A percentile compares a stretch with the other conserved stretches of the same genome.
Evolutionary conservation across 2,797 vertebrate species (phyloP).

Genomic region (Hippopotamyrus pictus): DNA sequence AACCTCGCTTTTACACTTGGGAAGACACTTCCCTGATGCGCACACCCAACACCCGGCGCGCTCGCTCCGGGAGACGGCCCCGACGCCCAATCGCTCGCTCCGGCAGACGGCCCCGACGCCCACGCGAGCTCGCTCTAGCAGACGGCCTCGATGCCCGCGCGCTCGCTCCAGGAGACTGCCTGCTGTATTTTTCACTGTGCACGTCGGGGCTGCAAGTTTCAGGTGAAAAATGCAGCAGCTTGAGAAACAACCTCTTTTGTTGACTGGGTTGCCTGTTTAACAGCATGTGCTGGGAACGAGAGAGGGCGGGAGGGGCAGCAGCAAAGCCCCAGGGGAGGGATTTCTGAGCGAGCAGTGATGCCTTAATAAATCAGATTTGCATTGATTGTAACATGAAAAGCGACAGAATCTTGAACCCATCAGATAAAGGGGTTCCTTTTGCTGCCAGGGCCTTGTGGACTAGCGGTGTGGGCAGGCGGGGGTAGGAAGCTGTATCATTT

Average conservation of each 20-base stretch:
- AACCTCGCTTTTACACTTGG: too few species aligned
- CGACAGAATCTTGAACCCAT: not conserved
- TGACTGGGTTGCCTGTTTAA: too few species aligned
- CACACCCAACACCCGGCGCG: too few species aligned
- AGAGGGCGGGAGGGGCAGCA: not conserved
- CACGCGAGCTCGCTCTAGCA: rapidly evolving
- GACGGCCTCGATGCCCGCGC: too few species aligned
- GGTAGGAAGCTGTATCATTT: not conserved
- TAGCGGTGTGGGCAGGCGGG: not conserved
- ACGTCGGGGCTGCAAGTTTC: too few species aligned
- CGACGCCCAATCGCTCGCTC: too few species aligned
- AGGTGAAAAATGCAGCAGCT: not conserved
- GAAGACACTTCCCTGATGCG: too few species aligned
- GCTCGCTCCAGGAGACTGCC: too few species aligned
- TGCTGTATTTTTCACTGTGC: too few species aligned
- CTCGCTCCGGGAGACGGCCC: too few species aligned
- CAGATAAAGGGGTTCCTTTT: not conserved
- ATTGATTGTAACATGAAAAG: not conserved
- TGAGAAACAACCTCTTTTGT: not conserved
- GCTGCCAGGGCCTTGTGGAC: not conserved
- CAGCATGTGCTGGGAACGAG: not conserved
- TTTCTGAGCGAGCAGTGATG: not conserved
- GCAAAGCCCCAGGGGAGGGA: not conserved
- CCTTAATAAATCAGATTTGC: not conserved
- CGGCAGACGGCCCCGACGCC: too few species aligned